A percentile compares a stretch with the other conserved stretches of the same genome.
These are phyloP conservation scores for Apodemia mormo DNA, from an alignment of 2,888 invertebrate species.

Conservation along the genomic window DNA sequence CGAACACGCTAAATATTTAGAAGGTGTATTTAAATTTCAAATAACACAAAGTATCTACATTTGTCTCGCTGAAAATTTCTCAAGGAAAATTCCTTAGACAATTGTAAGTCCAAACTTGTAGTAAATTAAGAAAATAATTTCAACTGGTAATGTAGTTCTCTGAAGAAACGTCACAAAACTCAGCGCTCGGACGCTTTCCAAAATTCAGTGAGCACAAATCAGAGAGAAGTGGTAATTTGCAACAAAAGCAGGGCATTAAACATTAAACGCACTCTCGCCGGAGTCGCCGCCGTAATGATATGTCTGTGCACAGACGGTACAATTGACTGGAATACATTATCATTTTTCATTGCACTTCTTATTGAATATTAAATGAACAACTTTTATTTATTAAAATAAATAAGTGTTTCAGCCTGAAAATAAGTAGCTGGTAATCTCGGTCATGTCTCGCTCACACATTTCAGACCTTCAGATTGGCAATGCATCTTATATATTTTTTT, in stretches of 20 bases:
- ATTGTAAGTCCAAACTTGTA: background rate
- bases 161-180: background rate
- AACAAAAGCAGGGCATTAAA: slow-evolving; percentile 13
- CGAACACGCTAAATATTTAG: too few species aligned
- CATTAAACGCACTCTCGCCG: slow-evolving; percentile 20
- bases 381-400: too few species aligned
- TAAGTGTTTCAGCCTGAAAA: too few species aligned
- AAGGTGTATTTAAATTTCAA: background rate
- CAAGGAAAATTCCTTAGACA: background rate
- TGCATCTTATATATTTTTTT: too few species aligned
- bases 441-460: too few species aligned
- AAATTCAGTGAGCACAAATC: background rate
- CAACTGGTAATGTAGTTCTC: background rate
- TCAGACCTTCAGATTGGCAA: too few species aligned
- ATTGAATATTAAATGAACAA: too few species aligned
- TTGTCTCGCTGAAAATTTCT: background rate
- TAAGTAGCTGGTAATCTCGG: too few species aligned
- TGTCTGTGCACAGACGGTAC: background rate
- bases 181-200: background rate
- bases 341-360: too few species aligned
- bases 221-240: slow-evolving; percentile 21
- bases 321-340: too few species aligned
- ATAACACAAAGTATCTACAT: background rate
- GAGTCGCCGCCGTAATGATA: background rate
- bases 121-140: background rate